These are phyloP conservation scores for Leptinotarsa defecta DNA, from an alignment of 1,140 invertebrate species.

Conservation along the genomic window DNA sequence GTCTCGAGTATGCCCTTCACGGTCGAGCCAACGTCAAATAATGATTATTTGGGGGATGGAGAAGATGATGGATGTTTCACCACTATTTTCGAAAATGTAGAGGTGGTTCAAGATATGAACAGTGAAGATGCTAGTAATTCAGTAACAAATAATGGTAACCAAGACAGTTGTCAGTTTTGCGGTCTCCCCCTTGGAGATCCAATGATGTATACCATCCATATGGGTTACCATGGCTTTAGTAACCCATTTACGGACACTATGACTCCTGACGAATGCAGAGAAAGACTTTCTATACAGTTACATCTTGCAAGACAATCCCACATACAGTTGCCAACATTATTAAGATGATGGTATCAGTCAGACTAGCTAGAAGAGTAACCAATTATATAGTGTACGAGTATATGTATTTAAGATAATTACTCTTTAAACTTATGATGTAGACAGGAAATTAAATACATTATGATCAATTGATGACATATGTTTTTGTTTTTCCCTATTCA, in stretches of 20 bases:
- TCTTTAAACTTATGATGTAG: too few species aligned
- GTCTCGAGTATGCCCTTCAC: conserved; percentile 59
- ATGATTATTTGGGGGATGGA: conserved; percentile 54
- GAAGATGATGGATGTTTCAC: conserved; percentile 52
- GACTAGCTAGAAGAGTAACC: too few species aligned
- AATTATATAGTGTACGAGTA: neutral
- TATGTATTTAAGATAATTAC: too few species aligned
- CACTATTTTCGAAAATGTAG: conserved; percentile 46
- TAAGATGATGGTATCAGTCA: too few species aligned
- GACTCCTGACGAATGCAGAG: conserved; percentile 81
- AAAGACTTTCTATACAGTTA: conserved; percentile 88
- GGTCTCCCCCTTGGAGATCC: conserved; percentile 88
- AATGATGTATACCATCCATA: conserved; percentile 93
- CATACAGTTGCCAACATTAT: conserved; percentile 41
- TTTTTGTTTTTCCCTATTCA: too few species aligned
- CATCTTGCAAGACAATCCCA: conserved; percentile 88
- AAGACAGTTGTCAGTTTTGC: conserved; percentile 77
- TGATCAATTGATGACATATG: too few species aligned
- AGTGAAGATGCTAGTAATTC: conserved; percentile 28
- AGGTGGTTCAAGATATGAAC: conserved; percentile 37
- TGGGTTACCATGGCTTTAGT: conserved; percentile 90
- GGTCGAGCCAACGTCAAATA: conserved; percentile 35
- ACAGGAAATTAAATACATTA: too few species aligned
- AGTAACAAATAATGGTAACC: neutral
- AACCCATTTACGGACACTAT: conserved; percentile 94